Base-by-base conservation (phyloP, 2,888 invertebrate species). In the Drosophila neotestacea region DNA sequence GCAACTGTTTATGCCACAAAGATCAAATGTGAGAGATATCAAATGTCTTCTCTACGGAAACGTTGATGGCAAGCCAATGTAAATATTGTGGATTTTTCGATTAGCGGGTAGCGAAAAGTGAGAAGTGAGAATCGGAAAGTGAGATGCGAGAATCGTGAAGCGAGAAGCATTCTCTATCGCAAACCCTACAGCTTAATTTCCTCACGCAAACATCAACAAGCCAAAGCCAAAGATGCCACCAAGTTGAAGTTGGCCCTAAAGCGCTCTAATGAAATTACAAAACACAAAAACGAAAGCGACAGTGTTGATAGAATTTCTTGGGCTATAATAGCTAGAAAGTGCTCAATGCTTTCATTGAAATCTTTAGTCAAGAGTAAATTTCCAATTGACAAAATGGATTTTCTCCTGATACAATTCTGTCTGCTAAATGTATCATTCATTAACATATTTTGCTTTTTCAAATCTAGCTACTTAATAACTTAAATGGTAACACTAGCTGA, bases 121-220 rank as follows among this genome's bases (percentile, higher is more conserved):
- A 30, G 30, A 30, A 30, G 30, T 5, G 30, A 30, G 5, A 5
- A 5, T 30, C 5, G 6, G 7, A 5, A 30, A 30, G 30, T 30
- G 30, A 30, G 30, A 7, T 6, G 4, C 6, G 46, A 46, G 9
- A n/a, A 4, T 4, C 5, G 28, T n/a, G 46, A 28, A 22, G 36
- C 11, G 7, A 30, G 5, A 30, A 6, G 36, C 13, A 28, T 50
- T 11, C 41, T 41, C 30, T 55, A 56, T 65, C 69, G 70, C 66
- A 65, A 64, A 74, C 77, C 77, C 79, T 48, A 66, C 65, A 88
- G 88, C 85, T 83, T 88, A 72, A 88, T 84, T 84, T 84, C 86
- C 83, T 77, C 84, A 69, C 69, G 80, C 77, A 88, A 84, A 84
- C 79, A 85, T 88, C 88, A 88, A 88, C 80, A 82, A 73, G 79